Percentiles rank a stretch among this genome's conserved stretches.
These are phyloP conservation scores for Melolontha melolontha DNA, from an alignment of 2,888 invertebrate species.

Conservation along the genomic window DNA sequence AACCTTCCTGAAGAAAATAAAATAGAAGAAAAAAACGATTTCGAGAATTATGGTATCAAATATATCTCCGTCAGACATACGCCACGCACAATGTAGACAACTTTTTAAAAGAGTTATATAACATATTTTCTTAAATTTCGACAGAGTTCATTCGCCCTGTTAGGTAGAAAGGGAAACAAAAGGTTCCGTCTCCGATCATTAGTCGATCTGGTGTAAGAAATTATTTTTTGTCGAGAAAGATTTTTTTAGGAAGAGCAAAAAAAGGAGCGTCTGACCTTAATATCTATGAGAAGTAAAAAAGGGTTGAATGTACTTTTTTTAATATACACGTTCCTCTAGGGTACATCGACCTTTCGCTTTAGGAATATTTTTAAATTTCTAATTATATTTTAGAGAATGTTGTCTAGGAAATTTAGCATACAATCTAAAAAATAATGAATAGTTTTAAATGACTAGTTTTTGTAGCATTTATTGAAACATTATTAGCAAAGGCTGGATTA, in stretches of 20 bases:
- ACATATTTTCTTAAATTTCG: conserved; percentile 11
- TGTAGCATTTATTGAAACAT: no score
- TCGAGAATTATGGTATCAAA: no score
- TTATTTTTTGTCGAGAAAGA: conserved; percentile 19
- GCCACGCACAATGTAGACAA: neutral
- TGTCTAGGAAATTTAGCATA: neutral
- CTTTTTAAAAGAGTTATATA: conserved; percentile 2
- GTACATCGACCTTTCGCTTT: conserved; percentile 21
- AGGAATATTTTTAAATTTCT: conserved; percentile 12
- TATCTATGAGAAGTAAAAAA: conserved; percentile 22
- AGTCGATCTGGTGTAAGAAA: conserved; percentile 2
- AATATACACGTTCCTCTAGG: conserved; percentile 6
- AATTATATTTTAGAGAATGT: neutral
- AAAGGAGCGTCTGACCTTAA: conserved; percentile 18
- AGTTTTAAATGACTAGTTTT: no score
- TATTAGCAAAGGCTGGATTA: no score
- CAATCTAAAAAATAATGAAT: no score
- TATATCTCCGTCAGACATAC: conserved; percentile 22
- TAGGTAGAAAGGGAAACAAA: conserved; percentile 32
- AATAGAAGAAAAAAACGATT: no score
- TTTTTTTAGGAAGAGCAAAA: conserved; percentile 24
- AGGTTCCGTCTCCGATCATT: conserved; percentile 28
- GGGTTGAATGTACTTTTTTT: conserved; percentile 25
- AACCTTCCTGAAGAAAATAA: conserved; percentile 8
- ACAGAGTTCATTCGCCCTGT: conserved; percentile 13